Evolutionary conservation across 2,113 vertebrate genomes (phyloP).

Genomic region (Beaufortia kweichowensis): DNA sequence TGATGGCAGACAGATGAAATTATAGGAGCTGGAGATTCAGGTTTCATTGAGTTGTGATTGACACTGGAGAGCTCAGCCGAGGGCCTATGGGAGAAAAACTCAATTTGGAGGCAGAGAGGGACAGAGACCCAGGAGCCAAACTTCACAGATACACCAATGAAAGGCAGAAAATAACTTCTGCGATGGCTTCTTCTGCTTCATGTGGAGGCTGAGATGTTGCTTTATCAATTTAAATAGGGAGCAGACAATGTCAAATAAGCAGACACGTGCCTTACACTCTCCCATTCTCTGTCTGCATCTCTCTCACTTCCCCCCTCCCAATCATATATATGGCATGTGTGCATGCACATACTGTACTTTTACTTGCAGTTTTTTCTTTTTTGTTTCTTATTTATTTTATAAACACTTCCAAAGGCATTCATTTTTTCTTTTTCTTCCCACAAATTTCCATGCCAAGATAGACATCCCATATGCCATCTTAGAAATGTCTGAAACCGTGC

Average conservation of each 20-base stretch:
- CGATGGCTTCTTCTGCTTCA: conserved; percentile 11
- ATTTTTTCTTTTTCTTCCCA: too few relatives aligned
- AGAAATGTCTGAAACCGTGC: too few relatives aligned
- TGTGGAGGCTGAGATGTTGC: conserved; percentile 15
- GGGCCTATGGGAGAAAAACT: conserved; percentile 27
- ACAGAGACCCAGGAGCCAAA: conserved; percentile 15
- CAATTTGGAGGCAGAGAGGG: conserved; percentile 20
- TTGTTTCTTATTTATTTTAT: too few relatives aligned
- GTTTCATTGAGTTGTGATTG: conserved; percentile 56
- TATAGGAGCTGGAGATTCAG: conserved; percentile 35
- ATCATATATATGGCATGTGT: background rate
- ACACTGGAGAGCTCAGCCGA: conserved; percentile 36
- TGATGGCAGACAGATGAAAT: conserved; percentile 54
- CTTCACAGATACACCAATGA: conserved; percentile 12
- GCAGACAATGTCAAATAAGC: conserved; percentile 26
- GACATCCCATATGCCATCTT: too few relatives aligned
- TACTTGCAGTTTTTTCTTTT: too few relatives aligned
- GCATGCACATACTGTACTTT: too few relatives aligned
- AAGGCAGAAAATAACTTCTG: conserved; percentile 24
- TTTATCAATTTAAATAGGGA: conserved; percentile 37
- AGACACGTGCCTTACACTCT: background rate
- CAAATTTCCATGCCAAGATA: too few relatives aligned
- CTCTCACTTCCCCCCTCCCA: background rate
- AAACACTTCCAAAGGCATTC: too few relatives aligned
- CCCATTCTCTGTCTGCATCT: conserved; percentile 34